phyloP scores from a whole-genome alignment of 2,888 invertebrate species.

The Schrankia costaestrigalis region DNA sequence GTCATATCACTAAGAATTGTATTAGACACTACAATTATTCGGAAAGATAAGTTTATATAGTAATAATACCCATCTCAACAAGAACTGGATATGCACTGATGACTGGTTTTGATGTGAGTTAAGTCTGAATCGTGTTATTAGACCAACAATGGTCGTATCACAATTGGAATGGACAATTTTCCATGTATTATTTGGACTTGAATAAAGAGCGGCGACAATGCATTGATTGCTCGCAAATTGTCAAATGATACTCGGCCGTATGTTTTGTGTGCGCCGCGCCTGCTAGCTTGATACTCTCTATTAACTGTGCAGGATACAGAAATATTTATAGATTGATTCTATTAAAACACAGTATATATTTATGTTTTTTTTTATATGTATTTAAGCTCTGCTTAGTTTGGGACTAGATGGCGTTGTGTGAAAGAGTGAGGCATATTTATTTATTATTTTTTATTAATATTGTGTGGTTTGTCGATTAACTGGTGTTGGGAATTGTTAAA shows the following conservation, averaged over 20 bases:
- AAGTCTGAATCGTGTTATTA: constrained; percentile 75
- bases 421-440: too few species aligned
- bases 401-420: too few species aligned
- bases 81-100: constrained; percentile 61
- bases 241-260: constrained; percentile 77
- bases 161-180: constrained; percentile 78
- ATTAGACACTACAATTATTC: constrained; percentile 2
- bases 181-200: constrained; percentile 78
- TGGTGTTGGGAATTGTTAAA: too few species aligned
- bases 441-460: too few species aligned
- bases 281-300: constrained; percentile 49
- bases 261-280: constrained; percentile 75
- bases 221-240: constrained; percentile 80
- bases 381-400: too few species aligned
- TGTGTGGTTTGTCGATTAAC: too few species aligned
- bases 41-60: constrained; percentile 8
- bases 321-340: constrained; percentile 2
- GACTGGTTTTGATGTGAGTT: constrained; percentile 59
- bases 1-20: constrained; percentile 12
- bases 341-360: too few species aligned
- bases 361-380: too few species aligned
- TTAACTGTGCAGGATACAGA: constrained; percentile 44
- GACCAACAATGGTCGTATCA: constrained; percentile 67
- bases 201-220: constrained; percentile 80
- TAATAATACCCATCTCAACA: constrained; percentile 40